These are phyloP conservation scores for Craniophora ligustri DNA, from an alignment of 2,888 invertebrate species.

Conservation along the genomic window DNA sequence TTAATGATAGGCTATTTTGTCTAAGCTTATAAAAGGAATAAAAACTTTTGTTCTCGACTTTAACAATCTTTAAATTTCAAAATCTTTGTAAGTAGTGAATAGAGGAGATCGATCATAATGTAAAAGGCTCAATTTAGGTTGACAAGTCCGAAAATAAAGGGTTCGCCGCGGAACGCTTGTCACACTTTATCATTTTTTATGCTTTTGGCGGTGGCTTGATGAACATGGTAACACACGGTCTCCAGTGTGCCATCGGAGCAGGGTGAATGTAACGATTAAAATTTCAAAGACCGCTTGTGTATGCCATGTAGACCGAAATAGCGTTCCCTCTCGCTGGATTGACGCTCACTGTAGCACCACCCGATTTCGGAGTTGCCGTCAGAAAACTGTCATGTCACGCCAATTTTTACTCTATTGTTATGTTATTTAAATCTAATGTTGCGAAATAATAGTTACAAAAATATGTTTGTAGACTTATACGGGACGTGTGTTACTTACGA, in stretches of 20 bases:
- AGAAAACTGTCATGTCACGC: constrained; percentile 47
- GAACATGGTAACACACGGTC: constrained; percentile 71
- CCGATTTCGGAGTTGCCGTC: constrained; percentile 57
- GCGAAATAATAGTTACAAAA: constrained; percentile 46
- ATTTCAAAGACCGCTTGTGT: constrained; percentile 85
- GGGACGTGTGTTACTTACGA: constrained; percentile 79
- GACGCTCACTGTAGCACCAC: constrained; percentile 71
- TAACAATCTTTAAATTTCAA: constrained; percentile 8
- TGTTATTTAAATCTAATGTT: constrained; percentile 53
- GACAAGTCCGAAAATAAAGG: constrained; percentile 41
- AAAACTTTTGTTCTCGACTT: constrained; percentile 33
- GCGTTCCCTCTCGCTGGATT: constrained; percentile 79
- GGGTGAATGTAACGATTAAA: constrained; percentile 88
- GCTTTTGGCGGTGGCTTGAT: constrained; percentile 64
- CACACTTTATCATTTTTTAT: constrained; percentile 59
- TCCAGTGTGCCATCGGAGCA: constrained; percentile 79
- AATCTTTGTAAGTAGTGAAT: constrained; percentile 18
- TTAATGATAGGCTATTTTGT: no score
- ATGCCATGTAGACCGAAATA: constrained; percentile 82
- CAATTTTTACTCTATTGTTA: constrained; percentile 69
- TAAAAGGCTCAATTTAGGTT: constrained; percentile 44
- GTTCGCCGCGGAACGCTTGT: constrained; percentile 28
- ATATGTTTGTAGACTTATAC: constrained; percentile 68
- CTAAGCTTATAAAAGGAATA: constrained; percentile 43
- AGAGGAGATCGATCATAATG: constrained; percentile 39